Conservation (phyloP, 2,888 invertebrate genomes). For the Drosophila villosipedis region DNA sequence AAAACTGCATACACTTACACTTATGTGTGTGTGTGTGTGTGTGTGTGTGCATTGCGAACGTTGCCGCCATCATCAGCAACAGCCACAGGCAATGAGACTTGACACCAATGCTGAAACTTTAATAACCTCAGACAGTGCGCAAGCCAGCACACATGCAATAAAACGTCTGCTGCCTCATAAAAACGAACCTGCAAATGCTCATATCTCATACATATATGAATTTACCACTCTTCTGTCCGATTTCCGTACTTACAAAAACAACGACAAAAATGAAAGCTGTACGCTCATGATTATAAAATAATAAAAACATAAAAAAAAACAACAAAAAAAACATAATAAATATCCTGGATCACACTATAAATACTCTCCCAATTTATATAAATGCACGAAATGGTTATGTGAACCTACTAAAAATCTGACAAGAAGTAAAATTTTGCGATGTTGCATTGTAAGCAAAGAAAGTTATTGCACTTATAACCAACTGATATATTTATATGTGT, state of each 20-base stretch:
- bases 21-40: no score
- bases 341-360: not conserved
- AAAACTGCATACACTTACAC: constrained; percentile 48
- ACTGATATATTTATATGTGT: not conserved
- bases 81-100: constrained; percentile 66
- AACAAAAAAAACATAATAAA: not conserved
- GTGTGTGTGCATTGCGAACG: not conserved
- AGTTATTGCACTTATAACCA: not conserved
- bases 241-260: not conserved
- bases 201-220: constrained; percentile 13
- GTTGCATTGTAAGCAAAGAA: not conserved
- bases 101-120: constrained; percentile 72
- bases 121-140: constrained; percentile 70
- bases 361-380: not conserved
- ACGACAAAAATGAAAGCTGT: not conserved
- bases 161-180: constrained; percentile 71
- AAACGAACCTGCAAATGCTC: constrained; percentile 40
- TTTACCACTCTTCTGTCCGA: not conserved
- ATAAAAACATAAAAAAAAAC: not conserved
- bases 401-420: not conserved
- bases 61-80: constrained; percentile 41
- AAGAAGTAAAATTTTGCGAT: not conserved
- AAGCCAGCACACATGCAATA: constrained; percentile 70
- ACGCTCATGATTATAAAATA: not conserved
- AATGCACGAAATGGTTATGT: not conserved